Evolutionary conservation across 1,140 invertebrate species (phyloP).

Genomic region (Phymastichus coffea): DNA sequence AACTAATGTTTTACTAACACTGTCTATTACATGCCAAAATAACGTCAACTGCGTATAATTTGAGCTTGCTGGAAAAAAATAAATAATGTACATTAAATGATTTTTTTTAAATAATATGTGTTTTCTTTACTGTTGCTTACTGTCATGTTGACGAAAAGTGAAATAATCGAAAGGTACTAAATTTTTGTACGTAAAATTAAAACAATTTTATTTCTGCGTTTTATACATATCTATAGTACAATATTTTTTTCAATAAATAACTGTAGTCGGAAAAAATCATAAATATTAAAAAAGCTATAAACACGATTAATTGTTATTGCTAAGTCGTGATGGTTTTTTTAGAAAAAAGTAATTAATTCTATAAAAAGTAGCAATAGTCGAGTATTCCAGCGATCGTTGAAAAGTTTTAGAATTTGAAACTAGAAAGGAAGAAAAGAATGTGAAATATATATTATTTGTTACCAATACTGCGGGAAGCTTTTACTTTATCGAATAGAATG

Average conservation of each 20-base stretch:
- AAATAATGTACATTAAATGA: slow-evolving; percentile 13
- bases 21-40: too few relatives aligned
- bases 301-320: slow-evolving; percentile 26
- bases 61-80: slow-evolving; percentile 12
- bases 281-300: slow-evolving; percentile 26
- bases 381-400: slow-evolving; percentile 22
- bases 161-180: background rate
- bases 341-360: slow-evolving; percentile 20
- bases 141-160: too few relatives aligned
- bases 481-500: too few relatives aligned
- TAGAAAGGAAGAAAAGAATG: too few relatives aligned
- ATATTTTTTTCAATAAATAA: slow-evolving; percentile 25
- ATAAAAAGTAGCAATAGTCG: slow-evolving; percentile 23
- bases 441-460: too few relatives aligned
- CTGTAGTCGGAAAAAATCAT: slow-evolving; percentile 21
- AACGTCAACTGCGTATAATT: too few relatives aligned
- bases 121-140: background rate
- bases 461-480: too few relatives aligned
- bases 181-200: slow-evolving; percentile 18
- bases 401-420: slow-evolving; percentile 3
- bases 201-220: slow-evolving; percentile 28
- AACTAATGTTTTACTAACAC: too few relatives aligned
- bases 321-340: slow-evolving; percentile 16
- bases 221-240: slow-evolving; percentile 24
- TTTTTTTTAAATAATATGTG: too few relatives aligned